Conservation (phyloP, 1,140 invertebrate genomes). For the Reticulitermes speratus region DNA sequence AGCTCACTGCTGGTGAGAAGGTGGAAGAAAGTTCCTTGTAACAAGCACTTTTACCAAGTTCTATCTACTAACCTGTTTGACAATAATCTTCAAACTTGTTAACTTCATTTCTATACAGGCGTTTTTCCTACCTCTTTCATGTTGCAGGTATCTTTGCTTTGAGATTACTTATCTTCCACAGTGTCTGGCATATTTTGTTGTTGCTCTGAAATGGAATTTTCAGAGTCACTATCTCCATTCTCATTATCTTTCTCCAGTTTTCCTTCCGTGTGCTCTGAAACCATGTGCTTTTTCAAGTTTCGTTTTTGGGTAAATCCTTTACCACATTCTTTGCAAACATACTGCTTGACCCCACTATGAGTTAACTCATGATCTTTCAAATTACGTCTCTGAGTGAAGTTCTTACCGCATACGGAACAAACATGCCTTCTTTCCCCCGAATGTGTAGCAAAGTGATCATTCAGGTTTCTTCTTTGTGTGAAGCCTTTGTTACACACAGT, state of each 20-base stretch:
- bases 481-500: not conserved
- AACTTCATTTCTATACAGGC: no score
- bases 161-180: no score
- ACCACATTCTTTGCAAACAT: slow-evolving; percentile 3
- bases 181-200: no score
- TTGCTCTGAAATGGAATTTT: not conserved
- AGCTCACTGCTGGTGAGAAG: no score
- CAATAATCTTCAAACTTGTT: no score
- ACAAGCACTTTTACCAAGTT: no score
- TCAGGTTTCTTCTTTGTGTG: not conserved
- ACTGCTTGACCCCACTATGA: slow-evolving; percentile 1
- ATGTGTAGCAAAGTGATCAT: not conserved
- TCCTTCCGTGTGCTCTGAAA: not conserved
- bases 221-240: not conserved
- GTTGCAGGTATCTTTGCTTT: no score
- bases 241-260: not conserved
- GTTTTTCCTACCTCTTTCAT: no score
- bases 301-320: slow-evolving; percentile 19
- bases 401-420: not conserved
- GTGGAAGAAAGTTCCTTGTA: no score
- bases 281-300: not conserved
- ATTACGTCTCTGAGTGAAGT: slow-evolving; percentile 1
- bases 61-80: no score
- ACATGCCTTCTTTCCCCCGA: not conserved
- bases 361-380: slow-evolving; percentile 15